A percentile compares a stretch with the other conserved stretches of the same genome.
Conservation (phyloP, 1,140 invertebrate species). For the Phenacoccus solenopsis region DNA sequence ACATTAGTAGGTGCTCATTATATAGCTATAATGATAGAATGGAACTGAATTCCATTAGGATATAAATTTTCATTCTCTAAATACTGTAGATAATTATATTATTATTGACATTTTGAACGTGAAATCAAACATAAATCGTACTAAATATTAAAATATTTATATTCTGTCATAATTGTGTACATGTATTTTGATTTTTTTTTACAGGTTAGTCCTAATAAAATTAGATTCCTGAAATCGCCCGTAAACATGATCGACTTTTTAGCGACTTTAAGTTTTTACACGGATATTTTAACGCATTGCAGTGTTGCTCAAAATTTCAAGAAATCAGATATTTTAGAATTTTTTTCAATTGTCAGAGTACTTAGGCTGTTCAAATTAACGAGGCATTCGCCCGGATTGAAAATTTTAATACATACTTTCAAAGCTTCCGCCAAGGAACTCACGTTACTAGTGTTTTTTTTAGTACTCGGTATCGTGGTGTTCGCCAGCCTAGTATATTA, state of each 20-base stretch:
- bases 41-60: not conserved
- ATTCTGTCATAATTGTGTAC: not conserved
- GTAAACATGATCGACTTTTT: constrained; percentile 98
- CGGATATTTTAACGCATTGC: constrained; percentile 74
- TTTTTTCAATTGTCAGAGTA: constrained; percentile 97
- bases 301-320: constrained; percentile 79
- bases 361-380: constrained; percentile 97
- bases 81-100: not conserved
- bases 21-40: not conserved
- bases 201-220: constrained; percentile 72
- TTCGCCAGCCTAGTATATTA: constrained; percentile 96
- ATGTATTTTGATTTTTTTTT: not conserved
- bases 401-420: constrained; percentile 96
- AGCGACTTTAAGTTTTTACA: constrained; percentile 95
- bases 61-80: too few species aligned
- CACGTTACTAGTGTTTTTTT: constrained; percentile 87
- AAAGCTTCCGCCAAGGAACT: constrained; percentile 96
- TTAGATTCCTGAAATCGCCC: constrained; percentile 80
- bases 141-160: too few species aligned
- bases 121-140: too few species aligned
- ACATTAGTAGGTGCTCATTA: not conserved
- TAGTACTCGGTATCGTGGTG: constrained; percentile 90
- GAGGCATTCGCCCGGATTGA: constrained; percentile 87
- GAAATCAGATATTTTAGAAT: constrained; percentile 95
- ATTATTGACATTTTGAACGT: too few species aligned